Conservation (phyloP, 1,140 invertebrate species). For the Andricus grossulariae region DNA sequence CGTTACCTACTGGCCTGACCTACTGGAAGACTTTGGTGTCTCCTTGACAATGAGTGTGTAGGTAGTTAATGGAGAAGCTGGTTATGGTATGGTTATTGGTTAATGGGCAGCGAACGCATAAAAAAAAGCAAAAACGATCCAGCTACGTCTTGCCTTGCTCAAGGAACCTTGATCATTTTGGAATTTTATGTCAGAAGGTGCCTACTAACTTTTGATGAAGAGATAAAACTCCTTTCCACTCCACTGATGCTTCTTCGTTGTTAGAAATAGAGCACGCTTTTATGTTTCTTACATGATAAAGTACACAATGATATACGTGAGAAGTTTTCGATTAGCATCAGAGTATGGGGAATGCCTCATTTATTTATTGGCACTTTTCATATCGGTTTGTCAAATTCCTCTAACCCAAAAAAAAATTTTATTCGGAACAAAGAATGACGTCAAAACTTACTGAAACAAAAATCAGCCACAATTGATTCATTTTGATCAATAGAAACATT, state of each 20-base stretch:
- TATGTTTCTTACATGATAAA: neutral
- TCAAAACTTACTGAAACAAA: no score
- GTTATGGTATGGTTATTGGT: no score
- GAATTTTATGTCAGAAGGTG: constrained; percentile 10
- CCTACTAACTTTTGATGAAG: constrained; percentile 16
- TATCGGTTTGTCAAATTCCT: no score
- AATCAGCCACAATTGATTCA: no score
- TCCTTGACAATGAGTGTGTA: neutral
- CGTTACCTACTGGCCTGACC: constrained; percentile 47
- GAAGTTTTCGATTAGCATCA: neutral
- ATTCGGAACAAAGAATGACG: no score
- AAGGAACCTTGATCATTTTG: constrained; percentile 1
- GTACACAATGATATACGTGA: neutral
- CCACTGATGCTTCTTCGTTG: neutral
- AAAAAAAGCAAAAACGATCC: neutral
- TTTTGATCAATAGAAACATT: no score
- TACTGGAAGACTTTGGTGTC: neutral
- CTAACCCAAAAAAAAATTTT: no score
- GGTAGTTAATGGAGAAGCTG: constrained; percentile 16
- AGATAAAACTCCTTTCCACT: constrained; percentile 3
- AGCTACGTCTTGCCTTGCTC: neutral
- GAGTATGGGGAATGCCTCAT: no score
- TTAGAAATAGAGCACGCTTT: constrained; percentile 3
- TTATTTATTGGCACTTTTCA: no score
- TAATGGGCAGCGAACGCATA: neutral